Base-by-base conservation (phyloP, 2,113 vertebrate species). In the Carlito syrichta region DNA sequence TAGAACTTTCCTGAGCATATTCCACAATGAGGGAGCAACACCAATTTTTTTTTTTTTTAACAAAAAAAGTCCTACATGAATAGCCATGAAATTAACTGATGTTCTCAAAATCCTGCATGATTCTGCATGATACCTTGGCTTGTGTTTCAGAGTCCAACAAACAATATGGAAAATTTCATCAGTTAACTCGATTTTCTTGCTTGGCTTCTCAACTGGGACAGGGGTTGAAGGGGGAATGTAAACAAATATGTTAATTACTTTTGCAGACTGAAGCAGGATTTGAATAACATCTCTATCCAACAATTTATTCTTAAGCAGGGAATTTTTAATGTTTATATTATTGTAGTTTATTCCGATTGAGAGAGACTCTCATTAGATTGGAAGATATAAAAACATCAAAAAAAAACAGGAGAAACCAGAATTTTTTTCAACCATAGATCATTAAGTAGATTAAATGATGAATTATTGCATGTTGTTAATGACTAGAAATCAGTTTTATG, bases 301-400 rank as follows among this genome's bases (percentile, higher is more conserved):
- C 8, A 85, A 76, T 85, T 90, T 86, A 86, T 66, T 87, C 48
- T 9, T 81, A 91, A 81, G 3, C 19, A 89, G 45, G 3, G 79
- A 82, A 78, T 52, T 66, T 73, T 90, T 84, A 74, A 74, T 48
- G 4, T 30, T 78, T 27, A 83, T 56, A 71, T 58, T 92, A 27
- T 56, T 92, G 17, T 40, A 83, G 74, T 86, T 86, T 68, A 32
- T 86, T 86, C 20, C 92, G 74, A 78, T 92, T 95, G 40, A 82
- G n/a, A 85, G 17, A 76, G n/a, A n/a, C n/a, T 66, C 7, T 68
- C n/a, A 88, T 83, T 91, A 27, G 27, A 2, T 69, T 27, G 45
- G 30, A 71, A 82, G 30, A 81, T 89, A 62, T n/a, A 52, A 45
- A 85, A 90, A 77, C 22, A 94, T 78, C 43, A 63, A 43, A 81